phyloP scores from a whole-genome alignment of 2,888 invertebrate genomes.

The Automeris io region DNA sequence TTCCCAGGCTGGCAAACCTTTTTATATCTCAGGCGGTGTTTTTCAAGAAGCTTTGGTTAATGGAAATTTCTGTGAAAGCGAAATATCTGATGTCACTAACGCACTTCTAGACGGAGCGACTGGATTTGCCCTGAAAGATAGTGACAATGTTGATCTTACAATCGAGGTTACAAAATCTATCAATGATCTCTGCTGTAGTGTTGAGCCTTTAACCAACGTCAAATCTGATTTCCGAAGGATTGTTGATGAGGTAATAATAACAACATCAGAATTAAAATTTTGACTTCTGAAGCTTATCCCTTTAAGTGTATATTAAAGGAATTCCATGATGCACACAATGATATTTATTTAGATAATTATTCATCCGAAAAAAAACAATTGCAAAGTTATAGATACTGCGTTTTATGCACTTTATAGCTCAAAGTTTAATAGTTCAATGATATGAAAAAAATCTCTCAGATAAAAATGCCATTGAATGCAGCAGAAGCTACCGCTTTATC shows the following conservation, averaged over 20 bases:
- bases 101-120: constrained; percentile 47
- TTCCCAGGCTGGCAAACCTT: constrained; percentile 52
- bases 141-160: constrained; percentile 21
- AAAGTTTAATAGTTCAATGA: too few relatives aligned
- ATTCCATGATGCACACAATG: too few relatives aligned
- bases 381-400: too few relatives aligned
- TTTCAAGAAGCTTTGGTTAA: constrained; percentile 25
- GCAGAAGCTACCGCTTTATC: constrained; percentile 47
- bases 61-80: constrained; percentile 26
- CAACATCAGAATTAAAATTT: too few relatives aligned
- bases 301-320: too few relatives aligned
- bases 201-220: constrained; percentile 39
- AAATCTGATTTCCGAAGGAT: constrained; percentile 34
- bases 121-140: constrained; percentile 43
- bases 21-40: constrained; percentile 47
- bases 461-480: constrained; percentile 46
- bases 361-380: too few relatives aligned
- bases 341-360: too few relatives aligned
- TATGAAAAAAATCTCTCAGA: too few relatives aligned
- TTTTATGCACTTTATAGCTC: too few relatives aligned
- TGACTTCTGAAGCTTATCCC: too few relatives aligned
- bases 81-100: constrained; percentile 45
- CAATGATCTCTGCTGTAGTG: constrained; percentile 36
- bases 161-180: constrained; percentile 31
- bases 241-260: constrained; percentile 30